Evolutionary conservation across 2,113 vertebrate species (phyloP).

Genomic region (Gavialis gangeticus): DNA sequence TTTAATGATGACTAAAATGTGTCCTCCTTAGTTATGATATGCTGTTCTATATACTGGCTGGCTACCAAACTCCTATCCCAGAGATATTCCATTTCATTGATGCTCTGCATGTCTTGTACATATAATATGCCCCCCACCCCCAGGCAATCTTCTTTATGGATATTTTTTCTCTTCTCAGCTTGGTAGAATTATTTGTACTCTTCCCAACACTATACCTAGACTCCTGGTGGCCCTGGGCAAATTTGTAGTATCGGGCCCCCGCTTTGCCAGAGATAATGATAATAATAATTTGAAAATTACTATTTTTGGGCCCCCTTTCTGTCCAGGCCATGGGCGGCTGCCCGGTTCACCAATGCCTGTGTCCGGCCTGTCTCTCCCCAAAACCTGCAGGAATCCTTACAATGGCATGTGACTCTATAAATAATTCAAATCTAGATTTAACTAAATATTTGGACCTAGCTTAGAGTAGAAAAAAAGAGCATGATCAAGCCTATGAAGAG

Average conservation of each 20-base stretch:
- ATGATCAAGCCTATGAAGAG: no score
- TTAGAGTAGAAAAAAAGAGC: background rate
- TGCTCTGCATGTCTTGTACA: background rate
- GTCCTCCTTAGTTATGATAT: background rate
- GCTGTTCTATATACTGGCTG: background rate
- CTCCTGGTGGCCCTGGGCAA: no score
- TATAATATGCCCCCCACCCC: background rate
- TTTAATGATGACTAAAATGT: background rate
- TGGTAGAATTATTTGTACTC: background rate
- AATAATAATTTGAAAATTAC: no score
- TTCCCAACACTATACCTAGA: no score
- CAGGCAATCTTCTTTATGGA: background rate
- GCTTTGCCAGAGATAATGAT: no score
- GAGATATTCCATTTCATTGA: background rate
- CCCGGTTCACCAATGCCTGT: no score
- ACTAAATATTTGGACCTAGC: background rate
- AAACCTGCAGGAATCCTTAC: background rate
- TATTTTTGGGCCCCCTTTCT: no score
- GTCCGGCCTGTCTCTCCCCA: no score
- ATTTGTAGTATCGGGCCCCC: no score
- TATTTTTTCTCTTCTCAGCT: background rate
- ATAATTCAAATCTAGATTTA: background rate
- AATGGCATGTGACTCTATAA: background rate
- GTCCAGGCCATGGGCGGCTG: no score
- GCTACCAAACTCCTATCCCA: background rate